Conservation (phyloP, 2,113 vertebrate genomes). For the Stercorarius parasiticus region DNA sequence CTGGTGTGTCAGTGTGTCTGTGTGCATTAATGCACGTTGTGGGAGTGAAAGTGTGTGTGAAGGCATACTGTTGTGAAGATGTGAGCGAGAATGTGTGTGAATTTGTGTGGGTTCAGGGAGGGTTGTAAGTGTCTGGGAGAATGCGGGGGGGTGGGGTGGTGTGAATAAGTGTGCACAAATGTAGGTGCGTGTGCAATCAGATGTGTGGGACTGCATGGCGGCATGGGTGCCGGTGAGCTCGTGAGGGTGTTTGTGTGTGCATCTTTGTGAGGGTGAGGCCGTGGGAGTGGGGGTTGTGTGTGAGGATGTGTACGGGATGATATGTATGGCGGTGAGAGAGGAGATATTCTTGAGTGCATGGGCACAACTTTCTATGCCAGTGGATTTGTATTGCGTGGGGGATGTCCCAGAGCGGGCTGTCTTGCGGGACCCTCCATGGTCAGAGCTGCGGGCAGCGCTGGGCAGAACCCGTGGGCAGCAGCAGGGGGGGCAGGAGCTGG, state of each 20-base stretch:
- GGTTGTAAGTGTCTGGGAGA: background rate
- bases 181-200: rapidly evolving
- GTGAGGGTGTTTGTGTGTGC: background rate
- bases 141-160: rapidly evolving
- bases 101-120: no score
- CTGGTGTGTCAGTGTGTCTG: background rate
- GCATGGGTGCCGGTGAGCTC: no score
- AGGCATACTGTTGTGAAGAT: rapidly evolving
- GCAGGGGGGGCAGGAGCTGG: rapidly evolving
- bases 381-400: rapidly evolving
- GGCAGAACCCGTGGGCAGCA: background rate
- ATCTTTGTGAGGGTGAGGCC: background rate
- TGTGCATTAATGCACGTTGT: background rate
- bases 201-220: background rate
- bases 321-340: rapidly evolving
- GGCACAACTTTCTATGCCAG: rapidly evolving
- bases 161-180: background rate
- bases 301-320: no score
- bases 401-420: background rate
- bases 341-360: background rate
- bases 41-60: background rate
- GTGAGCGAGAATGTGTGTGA: rapidly evolving
- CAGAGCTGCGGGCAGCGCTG: background rate
- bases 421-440: background rate
- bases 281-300: rapidly evolving